Conservation (phyloP, 2,888 invertebrate genomes). For the Lymantria dispar region DNA sequence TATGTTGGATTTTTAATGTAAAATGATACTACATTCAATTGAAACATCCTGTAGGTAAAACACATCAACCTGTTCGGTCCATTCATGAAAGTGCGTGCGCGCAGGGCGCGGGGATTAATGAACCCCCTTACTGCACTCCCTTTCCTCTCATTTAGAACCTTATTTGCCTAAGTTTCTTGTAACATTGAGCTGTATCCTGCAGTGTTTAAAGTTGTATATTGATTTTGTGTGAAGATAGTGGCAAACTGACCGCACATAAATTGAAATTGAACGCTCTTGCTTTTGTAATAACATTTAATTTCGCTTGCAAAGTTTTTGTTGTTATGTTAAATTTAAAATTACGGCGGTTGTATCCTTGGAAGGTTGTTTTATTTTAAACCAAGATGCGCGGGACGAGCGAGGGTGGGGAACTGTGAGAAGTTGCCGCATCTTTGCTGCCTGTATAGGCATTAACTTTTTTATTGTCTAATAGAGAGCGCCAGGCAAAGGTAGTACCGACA, state of each 20-base stretch:
- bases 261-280: slow-evolving; percentile 38
- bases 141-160: slow-evolving; percentile 60
- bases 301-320: slow-evolving; percentile 34
- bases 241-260: slow-evolving; percentile 1
- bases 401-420: slow-evolving; percentile 71
- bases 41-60: slow-evolving; percentile 63
- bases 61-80: slow-evolving; percentile 81
- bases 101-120: slow-evolving; percentile 82
- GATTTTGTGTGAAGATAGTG: slow-evolving; percentile 15
- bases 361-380: slow-evolving; percentile 75
- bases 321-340: slow-evolving; percentile 62
- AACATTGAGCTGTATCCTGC: slow-evolving; percentile 40
- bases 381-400: slow-evolving; percentile 39
- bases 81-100: slow-evolving; percentile 83
- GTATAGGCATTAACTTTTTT: slow-evolving; percentile 76
- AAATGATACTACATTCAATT: background rate
- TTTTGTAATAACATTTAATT: slow-evolving; percentile 37
- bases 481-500: slow-evolving; percentile 73
- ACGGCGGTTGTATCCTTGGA: slow-evolving; percentile 80
- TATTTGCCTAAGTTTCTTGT: slow-evolving; percentile 18
- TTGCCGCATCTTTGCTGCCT: slow-evolving; percentile 62
- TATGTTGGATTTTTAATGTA: too few relatives aligned
- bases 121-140: slow-evolving; percentile 65
- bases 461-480: slow-evolving; percentile 76
- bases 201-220: slow-evolving; percentile 32